Evolutionary conservation across 2,113 vertebrate genomes (phyloP).

Genomic region (Equus quagga): DNA sequence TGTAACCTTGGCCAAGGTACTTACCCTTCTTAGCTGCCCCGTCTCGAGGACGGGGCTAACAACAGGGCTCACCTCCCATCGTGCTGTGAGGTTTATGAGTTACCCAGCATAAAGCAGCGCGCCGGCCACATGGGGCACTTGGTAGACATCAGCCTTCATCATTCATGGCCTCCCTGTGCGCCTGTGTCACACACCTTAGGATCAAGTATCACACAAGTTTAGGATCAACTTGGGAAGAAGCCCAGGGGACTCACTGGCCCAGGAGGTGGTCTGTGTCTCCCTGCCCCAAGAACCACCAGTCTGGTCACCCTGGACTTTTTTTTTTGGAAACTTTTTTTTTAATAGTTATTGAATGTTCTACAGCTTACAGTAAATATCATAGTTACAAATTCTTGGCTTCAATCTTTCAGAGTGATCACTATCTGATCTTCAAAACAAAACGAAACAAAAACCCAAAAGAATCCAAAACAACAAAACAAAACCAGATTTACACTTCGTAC

Average conservation of each 20-base stretch:
- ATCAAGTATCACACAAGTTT: not conserved
- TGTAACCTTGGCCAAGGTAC: not conserved
- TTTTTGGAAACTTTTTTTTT: constrained; percentile 94
- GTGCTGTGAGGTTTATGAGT: not conserved
- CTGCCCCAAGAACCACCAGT: constrained; percentile 73
- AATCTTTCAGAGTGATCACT: constrained; percentile 97
- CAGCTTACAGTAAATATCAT: constrained; percentile 99
- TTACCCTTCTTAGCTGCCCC: not conserved
- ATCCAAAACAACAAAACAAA: constrained; percentile 83
- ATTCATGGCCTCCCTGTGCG: not conserved
- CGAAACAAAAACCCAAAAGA: constrained; percentile 80
- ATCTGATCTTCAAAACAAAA: constrained; percentile 94
- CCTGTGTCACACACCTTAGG: not conserved
- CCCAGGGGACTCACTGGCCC: not conserved
- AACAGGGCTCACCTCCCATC: not conserved
- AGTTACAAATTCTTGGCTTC: constrained; percentile 99
- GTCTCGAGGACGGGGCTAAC: not conserved
- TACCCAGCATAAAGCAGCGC: not conserved
- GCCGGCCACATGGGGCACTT: not conserved
- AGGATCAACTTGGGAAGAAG: not conserved
- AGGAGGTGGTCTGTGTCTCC: not conserved
- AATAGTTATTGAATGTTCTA: constrained; percentile 99
- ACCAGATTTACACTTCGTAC: constrained; percentile 95
- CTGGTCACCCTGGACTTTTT: constrained; percentile 49
- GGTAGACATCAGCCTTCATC: not conserved